A percentile compares a stretch with the other conserved stretches of the same genome.
Evolutionary conservation across 2,888 invertebrate species (phyloP).

Genomic region (Crioceris asparagi): DNA sequence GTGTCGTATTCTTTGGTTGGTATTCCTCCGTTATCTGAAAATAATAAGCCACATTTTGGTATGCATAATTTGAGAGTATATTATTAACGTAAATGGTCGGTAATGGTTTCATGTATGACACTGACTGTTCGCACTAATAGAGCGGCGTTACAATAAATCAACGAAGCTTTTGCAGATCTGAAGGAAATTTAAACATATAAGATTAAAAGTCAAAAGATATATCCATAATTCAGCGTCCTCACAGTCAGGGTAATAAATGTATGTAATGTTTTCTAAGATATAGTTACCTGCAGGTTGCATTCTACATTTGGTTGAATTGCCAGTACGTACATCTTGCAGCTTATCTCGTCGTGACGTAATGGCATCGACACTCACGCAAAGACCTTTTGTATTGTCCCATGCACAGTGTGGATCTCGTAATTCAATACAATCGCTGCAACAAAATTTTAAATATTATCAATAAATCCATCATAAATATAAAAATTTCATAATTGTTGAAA

Average conservation of each 20-base stretch:
- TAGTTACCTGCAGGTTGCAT: constrained; percentile 20
- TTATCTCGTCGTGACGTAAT: constrained; percentile 35
- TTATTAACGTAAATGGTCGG: too few relatives aligned
- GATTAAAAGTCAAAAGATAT: too few relatives aligned
- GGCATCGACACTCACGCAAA: constrained; percentile 45
- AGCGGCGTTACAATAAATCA: too few relatives aligned
- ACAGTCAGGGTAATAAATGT: too few relatives aligned
- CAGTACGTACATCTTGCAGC: constrained; percentile 62
- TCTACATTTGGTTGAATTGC: constrained; percentile 50
- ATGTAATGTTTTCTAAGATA: too few relatives aligned
- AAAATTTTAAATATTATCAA: neutral
- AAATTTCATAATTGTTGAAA: neutral
- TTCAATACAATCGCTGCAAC: constrained; percentile 74
- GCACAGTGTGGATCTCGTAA: constrained; percentile 97
- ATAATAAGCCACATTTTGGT: neutral
- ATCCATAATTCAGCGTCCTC: too few relatives aligned
- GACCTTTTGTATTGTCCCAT: constrained; percentile 63
- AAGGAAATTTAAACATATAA: too few relatives aligned
- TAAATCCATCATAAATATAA: neutral
- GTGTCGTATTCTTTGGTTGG: constrained; percentile 28
- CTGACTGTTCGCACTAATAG: too few relatives aligned
- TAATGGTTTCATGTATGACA: too few relatives aligned
- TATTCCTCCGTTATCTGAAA: constrained; percentile 20
- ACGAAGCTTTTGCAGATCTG: too few relatives aligned
- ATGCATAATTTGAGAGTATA: too few relatives aligned